Evolutionary conservation across 2,113 vertebrate species (phyloP).

Genomic region (Sminthopsis crassicaudata): DNA sequence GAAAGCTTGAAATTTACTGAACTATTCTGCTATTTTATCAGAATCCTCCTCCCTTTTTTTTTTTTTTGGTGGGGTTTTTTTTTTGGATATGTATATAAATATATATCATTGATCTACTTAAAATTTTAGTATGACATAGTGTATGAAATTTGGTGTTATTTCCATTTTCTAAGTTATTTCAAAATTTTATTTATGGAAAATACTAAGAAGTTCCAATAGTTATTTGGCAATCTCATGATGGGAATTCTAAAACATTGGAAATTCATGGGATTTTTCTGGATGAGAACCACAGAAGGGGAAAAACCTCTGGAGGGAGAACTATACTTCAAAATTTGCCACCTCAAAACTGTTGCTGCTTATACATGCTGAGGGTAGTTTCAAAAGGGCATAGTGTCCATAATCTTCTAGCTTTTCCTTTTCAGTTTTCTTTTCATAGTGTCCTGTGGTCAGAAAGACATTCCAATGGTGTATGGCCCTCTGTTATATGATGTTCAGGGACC

Average conservation of each 20-base stretch:
- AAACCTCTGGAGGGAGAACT: neutral
- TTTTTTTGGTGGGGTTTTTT: neutral
- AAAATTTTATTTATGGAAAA: neutral
- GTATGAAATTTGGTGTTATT: slow-evolving; percentile 2
- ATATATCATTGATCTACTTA: neutral
- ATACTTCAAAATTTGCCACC: neutral
- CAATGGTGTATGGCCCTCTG: neutral
- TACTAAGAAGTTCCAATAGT: neutral
- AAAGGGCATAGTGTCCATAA: neutral
- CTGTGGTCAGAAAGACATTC: neutral
- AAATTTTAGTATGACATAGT: neutral
- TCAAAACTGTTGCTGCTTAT: neutral
- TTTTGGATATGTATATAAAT: neutral
- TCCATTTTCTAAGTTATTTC: neutral
- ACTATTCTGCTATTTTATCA: no score
- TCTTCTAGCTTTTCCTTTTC: neutral
- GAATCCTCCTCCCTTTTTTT: no score
- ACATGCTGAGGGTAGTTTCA: neutral
- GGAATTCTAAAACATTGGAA: neutral
- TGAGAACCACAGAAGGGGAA: neutral
- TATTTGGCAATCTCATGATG: neutral
- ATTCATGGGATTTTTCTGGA: neutral
- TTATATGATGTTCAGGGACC: neutral
- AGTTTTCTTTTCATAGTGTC: neutral
- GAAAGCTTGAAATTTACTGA: no score